Percentiles rank a stretch among this genome's conserved stretches.
Evolutionary conservation across 2,888 invertebrate genomes (phyloP).

Genomic region (Phaonia tiefii): DNA sequence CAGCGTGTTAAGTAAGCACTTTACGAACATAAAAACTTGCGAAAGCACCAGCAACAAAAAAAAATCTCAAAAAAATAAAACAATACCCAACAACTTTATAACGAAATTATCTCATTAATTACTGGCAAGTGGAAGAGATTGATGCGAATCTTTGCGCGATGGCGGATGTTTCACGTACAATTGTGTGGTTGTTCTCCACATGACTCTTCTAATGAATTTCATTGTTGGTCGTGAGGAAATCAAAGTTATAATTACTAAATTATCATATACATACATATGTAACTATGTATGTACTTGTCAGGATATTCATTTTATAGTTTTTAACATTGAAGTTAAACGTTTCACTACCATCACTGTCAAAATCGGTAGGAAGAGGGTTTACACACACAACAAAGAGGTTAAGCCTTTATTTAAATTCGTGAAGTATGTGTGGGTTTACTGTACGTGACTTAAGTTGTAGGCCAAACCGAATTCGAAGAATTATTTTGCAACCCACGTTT

Average conservation of each 20-base stretch:
- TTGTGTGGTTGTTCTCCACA: slow-evolving; percentile 16
- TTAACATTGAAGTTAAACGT: too few species aligned
- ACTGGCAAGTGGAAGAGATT: slow-evolving; percentile 73
- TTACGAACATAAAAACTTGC: slow-evolving; percentile 27
- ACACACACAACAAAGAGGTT: too few species aligned
- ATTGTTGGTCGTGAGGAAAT: not conserved
- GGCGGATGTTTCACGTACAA: slow-evolving; percentile 11
- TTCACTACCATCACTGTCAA: too few species aligned
- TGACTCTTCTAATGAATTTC: not conserved
- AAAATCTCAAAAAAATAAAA: slow-evolving; percentile 12
- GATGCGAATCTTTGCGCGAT: slow-evolving; percentile 67
- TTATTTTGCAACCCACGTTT: too few species aligned
- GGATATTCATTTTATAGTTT: too few species aligned
- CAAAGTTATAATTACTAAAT: slow-evolving; percentile 52
- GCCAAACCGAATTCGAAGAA: too few species aligned
- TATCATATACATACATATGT: too few species aligned
- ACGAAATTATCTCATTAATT: slow-evolving; percentile 76
- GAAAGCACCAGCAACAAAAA: not conserved
- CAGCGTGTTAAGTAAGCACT: slow-evolving; percentile 55
- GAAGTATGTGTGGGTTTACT: too few species aligned
- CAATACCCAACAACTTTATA: slow-evolving; percentile 67
- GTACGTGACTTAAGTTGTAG: too few species aligned
- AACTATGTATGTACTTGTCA: too few species aligned
- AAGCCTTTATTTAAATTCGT: too few species aligned
- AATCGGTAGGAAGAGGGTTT: too few species aligned